Percentiles rank a stretch among this genome's conserved stretches.
phyloP scores from a whole-genome alignment of 2,888 invertebrate species.

The Galerucella nymphaeae region DNA sequence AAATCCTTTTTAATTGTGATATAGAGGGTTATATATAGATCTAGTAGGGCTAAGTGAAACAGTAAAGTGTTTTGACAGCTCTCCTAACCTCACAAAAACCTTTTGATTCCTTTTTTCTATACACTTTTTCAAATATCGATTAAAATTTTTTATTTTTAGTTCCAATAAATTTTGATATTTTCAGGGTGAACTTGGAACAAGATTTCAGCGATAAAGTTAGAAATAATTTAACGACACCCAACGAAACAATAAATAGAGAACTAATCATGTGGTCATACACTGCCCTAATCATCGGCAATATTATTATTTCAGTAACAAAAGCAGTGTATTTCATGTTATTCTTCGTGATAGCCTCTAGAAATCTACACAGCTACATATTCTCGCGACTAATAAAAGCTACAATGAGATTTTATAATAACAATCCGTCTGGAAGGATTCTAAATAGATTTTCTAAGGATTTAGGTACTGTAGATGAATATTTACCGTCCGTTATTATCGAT shows the following conservation, averaged over 20 bases:
- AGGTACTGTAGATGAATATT: conserved; percentile 72
- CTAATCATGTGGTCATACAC: conserved; percentile 65
- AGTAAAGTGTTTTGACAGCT: too few relatives aligned
- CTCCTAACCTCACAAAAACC: too few relatives aligned
- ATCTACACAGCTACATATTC: conserved; percentile 60
- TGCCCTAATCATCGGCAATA: conserved; percentile 64
- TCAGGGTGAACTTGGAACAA: conserved; percentile 61
- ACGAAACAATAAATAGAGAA: conserved; percentile 50
- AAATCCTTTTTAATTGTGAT: too few relatives aligned
- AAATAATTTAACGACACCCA: conserved; percentile 42
- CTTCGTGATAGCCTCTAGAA: conserved; percentile 59
- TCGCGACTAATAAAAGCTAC: conserved; percentile 56
- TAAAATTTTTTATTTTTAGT: too few relatives aligned
- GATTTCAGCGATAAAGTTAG: conserved; percentile 49
- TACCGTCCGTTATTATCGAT: conserved; percentile 64
- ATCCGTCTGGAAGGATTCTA: conserved; percentile 62
- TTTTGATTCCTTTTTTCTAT: too few relatives aligned
- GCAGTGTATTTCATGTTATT: conserved; percentile 60
- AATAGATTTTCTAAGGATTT: conserved; percentile 66
- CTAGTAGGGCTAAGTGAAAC: too few relatives aligned
- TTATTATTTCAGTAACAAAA: conserved; percentile 59
- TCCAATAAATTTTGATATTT: not conserved
- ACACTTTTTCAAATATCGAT: too few relatives aligned
- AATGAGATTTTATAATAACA: conserved; percentile 63
- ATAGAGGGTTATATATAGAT: too few relatives aligned